These are phyloP conservation scores for Aix galericulata DNA, from an alignment of 2,113 vertebrate genomes.

Conservation along the genomic window DNA sequence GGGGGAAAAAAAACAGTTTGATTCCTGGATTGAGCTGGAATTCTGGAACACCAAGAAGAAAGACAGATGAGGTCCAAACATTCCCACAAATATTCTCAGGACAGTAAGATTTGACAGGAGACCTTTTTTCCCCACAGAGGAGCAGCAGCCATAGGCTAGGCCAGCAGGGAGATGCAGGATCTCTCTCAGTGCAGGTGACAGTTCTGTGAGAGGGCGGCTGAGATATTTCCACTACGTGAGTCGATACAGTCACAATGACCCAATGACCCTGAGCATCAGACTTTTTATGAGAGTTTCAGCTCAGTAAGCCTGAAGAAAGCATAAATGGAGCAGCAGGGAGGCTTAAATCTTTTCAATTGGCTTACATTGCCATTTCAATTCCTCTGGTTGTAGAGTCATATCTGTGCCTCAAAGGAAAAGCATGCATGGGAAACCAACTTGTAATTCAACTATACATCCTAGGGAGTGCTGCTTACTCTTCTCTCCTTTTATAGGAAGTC, in stretches of 20 bases:
- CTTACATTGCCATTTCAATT: background rate
- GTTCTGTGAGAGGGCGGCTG: background rate
- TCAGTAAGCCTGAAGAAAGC: background rate
- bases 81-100: too few species aligned
- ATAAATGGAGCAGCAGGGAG: background rate
- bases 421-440: background rate
- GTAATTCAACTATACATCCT: background rate
- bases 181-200: background rate
- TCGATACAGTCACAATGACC: background rate
- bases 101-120: background rate
- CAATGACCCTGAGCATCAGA: rapidly evolving
- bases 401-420: background rate
- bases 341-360: background rate
- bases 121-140: background rate
- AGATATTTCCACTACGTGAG: background rate
- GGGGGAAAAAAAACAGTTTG: too few species aligned
- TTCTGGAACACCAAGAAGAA: too few species aligned
- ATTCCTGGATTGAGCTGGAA: too few species aligned
- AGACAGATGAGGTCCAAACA: background rate
- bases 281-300: background rate
- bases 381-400: background rate
- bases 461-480: background rate
- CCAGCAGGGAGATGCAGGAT: background rate
- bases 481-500: background rate
- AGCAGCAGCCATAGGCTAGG: background rate